Conservation (phyloP, 1,140 invertebrate species). For the Drosophila quadrilineata region DNA sequence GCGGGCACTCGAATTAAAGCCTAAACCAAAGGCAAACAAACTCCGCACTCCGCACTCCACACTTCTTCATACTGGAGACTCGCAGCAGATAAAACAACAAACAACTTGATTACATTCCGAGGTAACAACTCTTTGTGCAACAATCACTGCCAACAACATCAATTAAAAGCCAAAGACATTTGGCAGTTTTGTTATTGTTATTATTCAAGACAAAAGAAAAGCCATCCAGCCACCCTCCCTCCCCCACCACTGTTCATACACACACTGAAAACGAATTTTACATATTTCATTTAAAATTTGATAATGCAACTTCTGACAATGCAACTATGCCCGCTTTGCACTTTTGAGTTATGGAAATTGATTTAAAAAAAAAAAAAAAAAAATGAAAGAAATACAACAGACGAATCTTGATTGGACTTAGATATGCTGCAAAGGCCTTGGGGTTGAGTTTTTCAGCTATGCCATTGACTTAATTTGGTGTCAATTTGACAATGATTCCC, state of each 20-base stretch:
- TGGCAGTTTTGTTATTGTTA: constrained; percentile 6
- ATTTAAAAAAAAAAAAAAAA: too few species aligned
- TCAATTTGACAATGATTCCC: constrained; percentile 12
- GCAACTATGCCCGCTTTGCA: constrained; percentile 6
- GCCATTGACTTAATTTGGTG: constrained; percentile 48
- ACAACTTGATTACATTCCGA: constrained; percentile 31
- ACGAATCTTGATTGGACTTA: constrained; percentile 12
- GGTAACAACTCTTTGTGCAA: constrained; percentile 16
- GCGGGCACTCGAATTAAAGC: constrained; percentile 15
- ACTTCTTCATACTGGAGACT: too few species aligned
- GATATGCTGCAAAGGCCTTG: constrained; percentile 17
- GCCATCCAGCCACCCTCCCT: too few species aligned
- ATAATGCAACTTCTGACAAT: constrained; percentile 43
- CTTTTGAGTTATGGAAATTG: constrained; percentile 41
- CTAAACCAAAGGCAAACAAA: constrained; percentile 1
- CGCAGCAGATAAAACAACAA: neutral
- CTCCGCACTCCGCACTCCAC: too few species aligned
- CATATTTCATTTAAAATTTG: too few species aligned
- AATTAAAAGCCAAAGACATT: constrained; percentile 42
- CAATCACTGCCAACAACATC: constrained; percentile 15
- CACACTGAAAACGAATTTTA: constrained; percentile 10
- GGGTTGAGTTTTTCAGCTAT: constrained; percentile 8
- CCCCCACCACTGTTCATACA: too few species aligned
- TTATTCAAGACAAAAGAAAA: constrained; percentile 23
- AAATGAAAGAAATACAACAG: too few species aligned